Base-by-base conservation (phyloP, 2,113 vertebrate species). In the Rostratula benghalensis region DNA sequence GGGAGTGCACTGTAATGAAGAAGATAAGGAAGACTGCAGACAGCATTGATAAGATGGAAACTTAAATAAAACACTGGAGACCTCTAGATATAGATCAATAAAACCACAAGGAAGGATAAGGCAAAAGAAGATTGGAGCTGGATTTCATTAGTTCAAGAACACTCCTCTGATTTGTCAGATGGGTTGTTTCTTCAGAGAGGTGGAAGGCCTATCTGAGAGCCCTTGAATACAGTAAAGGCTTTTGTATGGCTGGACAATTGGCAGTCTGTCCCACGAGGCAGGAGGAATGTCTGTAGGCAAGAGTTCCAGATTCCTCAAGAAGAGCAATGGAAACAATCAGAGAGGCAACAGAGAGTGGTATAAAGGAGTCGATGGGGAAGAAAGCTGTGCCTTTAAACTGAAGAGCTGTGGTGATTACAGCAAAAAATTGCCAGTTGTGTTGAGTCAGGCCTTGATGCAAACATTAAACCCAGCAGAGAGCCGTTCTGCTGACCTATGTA, bases 241-340 rank as follows among this genome's bases (percentile, higher is more conserved):
- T 90, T 11, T 1, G 0, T 56, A 8, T 2, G 13, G 37, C n/a
- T 68, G 31, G 53, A 82, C 7, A 53, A n/a, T 3, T 16, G 8
- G 13, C 39, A 60, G 33, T 17, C 60, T 31, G 25, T 46, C 22
- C 15, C 70, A 33, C 28, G 24, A 71, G 14, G 15, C 28, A 22
- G 13, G 18, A 77, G 41, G 73, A 77, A 82, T 5, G 8, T 22
- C 51, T 39, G 35, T 25, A 59, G 57, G 41, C 45, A 73, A 61
- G 25, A 41, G 30, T 24, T 77, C 20, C 53, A 56, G 20, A 24
- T 20, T 35, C 24, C 51, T 48, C 39, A 51, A 45, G 39, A 57
- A 41, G 6, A 35, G 31, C 11, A 51, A 41, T 6, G 10, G 31
- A 76, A 94, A 61, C 15, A n/a, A 48, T 20, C 14, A 39, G 46